Conservation (phyloP, 2,113 vertebrate genomes). For the Chionomys nivalis region DNA sequence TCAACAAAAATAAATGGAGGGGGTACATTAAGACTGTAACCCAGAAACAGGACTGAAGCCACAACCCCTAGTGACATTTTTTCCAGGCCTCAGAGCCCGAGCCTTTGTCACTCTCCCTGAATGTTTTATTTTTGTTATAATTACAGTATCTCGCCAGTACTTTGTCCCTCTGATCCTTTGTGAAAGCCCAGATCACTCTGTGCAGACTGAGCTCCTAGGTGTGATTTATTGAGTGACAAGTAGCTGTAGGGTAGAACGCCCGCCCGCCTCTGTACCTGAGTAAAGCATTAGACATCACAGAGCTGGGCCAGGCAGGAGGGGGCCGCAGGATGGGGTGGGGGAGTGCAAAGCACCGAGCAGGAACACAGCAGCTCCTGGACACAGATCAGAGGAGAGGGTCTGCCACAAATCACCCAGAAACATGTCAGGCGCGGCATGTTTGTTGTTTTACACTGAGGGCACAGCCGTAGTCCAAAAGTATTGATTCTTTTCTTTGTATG, state of each 20-base stretch:
- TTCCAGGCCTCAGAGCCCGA: conserved; percentile 76
- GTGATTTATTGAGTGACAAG: conserved; percentile 93
- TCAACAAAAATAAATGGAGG: background rate
- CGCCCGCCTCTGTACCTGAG: conserved; percentile 88
- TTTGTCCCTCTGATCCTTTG: conserved; percentile 90
- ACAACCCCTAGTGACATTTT: conserved; percentile 78
- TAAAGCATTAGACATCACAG: conserved; percentile 91
- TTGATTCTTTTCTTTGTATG: conserved; percentile 99
- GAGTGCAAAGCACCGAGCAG: conserved; percentile 85
- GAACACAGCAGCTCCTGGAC: conserved; percentile 89
- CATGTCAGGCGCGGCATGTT: conserved; percentile 96
- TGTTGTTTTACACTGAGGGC: conserved; percentile 98
- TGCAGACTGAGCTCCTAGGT: conserved; percentile 86
- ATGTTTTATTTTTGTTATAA: conserved; percentile 89
- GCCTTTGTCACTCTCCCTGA: conserved; percentile 78
- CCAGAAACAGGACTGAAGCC: conserved; percentile 64
- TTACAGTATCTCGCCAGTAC: conserved; percentile 89
- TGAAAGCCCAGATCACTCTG: conserved; percentile 87
- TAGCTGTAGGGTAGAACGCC: conserved; percentile 89
- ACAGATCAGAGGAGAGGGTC: conserved; percentile 92
- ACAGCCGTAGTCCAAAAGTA: conserved; percentile 99
- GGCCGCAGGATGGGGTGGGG: conserved; percentile 53
- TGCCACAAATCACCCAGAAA: conserved; percentile 93
- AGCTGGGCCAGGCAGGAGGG: conserved; percentile 85
- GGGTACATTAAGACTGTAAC: conserved; percentile 46